These are phyloP conservation scores for Ctenosaura bakeri DNA, from an alignment of 2,797 vertebrate species.

Conservation along the genomic window DNA sequence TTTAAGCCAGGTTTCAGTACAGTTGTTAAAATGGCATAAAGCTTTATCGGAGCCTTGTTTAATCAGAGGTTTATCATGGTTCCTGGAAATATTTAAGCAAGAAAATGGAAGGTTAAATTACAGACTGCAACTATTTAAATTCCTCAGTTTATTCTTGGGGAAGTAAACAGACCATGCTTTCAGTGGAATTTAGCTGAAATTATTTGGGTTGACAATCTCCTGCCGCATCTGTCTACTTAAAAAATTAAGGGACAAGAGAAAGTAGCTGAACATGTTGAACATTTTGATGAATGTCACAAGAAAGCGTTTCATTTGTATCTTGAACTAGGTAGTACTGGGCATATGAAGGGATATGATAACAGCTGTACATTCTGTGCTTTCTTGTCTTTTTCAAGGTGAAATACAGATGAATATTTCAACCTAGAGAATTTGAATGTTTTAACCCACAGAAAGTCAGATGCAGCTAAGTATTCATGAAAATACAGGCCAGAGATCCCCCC, in stretches of 20 bases:
- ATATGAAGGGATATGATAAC: neutral
- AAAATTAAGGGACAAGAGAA: conserved; percentile 12
- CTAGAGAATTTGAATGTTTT: too few relatives aligned
- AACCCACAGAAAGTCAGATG: neutral
- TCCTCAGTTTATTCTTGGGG: conserved; percentile 21
- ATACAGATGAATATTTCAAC: neutral
- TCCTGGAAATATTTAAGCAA: conserved; percentile 21
- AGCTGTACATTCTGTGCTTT: neutral
- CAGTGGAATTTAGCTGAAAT: neutral
- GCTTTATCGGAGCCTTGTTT: neutral
- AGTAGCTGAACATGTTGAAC: neutral
- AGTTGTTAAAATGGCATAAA: neutral
- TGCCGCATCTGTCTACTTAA: conserved; percentile 11
- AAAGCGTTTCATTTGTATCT: neutral
- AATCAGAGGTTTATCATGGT: neutral
- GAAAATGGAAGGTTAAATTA: conserved; percentile 3
- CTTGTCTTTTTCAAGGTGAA: neutral
- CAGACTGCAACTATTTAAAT: neutral
- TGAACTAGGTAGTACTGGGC: neutral
- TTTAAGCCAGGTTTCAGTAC: neutral
- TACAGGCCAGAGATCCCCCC: neutral
- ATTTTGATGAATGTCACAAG: conserved; percentile 15
- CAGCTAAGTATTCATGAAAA: neutral
- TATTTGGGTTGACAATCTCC: neutral
- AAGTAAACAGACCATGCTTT: conserved; percentile 19